Evolutionary conservation across 1,140 invertebrate species (phyloP).

Genomic region (Chymomyza costata): DNA sequence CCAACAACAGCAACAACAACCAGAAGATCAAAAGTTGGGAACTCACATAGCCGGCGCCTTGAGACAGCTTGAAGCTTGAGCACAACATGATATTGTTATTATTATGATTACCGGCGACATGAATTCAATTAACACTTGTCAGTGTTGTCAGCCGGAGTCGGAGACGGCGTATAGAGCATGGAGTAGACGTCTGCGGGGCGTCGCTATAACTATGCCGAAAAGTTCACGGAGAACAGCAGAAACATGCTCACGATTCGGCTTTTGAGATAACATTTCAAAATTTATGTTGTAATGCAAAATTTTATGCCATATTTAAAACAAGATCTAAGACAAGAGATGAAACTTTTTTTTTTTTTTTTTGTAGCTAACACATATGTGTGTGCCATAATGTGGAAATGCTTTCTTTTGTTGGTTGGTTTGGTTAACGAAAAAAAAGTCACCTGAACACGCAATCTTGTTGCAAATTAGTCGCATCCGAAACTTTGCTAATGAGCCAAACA

Average conservation of each 20-base stretch:
- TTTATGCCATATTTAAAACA: slow-evolving; percentile 32
- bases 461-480: slow-evolving; percentile 33
- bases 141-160: slow-evolving; percentile 49
- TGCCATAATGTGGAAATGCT: slow-evolving; percentile 2
- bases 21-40: slow-evolving; percentile 58
- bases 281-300: slow-evolving; percentile 49
- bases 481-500: slow-evolving; percentile 65
- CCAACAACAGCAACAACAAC: not conserved
- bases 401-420: slow-evolving; percentile 4
- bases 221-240: slow-evolving; percentile 6
- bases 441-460: not conserved
- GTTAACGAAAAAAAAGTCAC: slow-evolving; percentile 16
- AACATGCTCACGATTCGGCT: slow-evolving; percentile 57
- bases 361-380: not conserved
- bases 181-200: too few relatives aligned
- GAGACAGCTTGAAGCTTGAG: slow-evolving; percentile 37
- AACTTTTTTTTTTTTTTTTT: slow-evolving; percentile 4
- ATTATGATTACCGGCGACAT: slow-evolving; percentile 74
- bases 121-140: slow-evolving; percentile 76
- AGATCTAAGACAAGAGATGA: slow-evolving; percentile 15
- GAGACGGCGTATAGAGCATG: not conserved
- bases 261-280: slow-evolving; percentile 52
- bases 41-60: slow-evolving; percentile 44
- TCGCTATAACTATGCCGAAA: slow-evolving; percentile 41
- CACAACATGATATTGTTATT: slow-evolving; percentile 74